Evolutionary conservation across 2,888 invertebrate species (phyloP), one percentile per base, ranked within the genome.

Genomic region (Oscheius sp.): DNA sequence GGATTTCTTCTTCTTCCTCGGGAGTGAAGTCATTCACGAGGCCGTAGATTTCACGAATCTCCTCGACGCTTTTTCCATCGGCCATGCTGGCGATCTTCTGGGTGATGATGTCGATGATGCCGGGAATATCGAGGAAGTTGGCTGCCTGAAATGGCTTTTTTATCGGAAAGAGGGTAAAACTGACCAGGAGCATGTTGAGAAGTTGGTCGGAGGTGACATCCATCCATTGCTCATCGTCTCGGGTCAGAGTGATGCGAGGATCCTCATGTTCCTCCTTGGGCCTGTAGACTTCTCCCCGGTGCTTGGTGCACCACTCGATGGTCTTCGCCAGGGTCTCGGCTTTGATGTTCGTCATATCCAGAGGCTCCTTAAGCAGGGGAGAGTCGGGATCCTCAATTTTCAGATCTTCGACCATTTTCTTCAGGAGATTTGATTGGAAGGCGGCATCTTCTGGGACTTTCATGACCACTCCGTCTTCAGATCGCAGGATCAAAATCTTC

Each of bases 1-100:
- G 42, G n/a, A 61, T 3, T 0, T 61, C 61, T 45, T 61, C 61
- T 31, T 61, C 61, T 25, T 61, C 61, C n/a, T 61, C 27, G 3
- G 45, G 25, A 33, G 61, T 61, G 61, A 61, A 61, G 45, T 61
- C 61, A 29, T 61, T 61, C 10, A n/a, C 27, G 8, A 61, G 45
- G 10, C 61, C 2, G 61, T 42, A 61, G 42, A 29, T 25, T 20
- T 61, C 61, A 1, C 61, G 17, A 10, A 61, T 27, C 45, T 61
- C 45, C 17, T 61, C 61, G 45, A 61, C 61, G 8, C 15, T 61
- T 17, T 61, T 61, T 23, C 45, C 45, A 25, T 25, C 29, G 45
- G 45, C 45, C 61, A 61, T 61, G 45, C 45, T 61, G 42, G 61
- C 61, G n/a, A 61, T 61, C n/a, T 61, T 61, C 45, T 61, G 61